These are phyloP conservation scores for Stramonita haemastoma DNA, from an alignment of 2,888 invertebrate species.

Conservation along the genomic window DNA sequence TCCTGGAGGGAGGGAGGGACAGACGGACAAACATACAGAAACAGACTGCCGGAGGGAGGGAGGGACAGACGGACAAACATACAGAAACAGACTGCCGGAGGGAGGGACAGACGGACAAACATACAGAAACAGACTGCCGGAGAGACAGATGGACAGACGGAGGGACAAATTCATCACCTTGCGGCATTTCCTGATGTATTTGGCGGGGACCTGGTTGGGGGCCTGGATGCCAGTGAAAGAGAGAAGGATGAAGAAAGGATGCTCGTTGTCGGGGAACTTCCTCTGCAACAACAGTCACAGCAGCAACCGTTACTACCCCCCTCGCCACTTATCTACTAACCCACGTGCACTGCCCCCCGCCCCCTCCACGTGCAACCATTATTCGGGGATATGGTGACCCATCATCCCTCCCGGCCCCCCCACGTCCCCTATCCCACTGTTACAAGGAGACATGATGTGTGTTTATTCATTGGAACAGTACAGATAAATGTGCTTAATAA, in stretches of 20 bases:
- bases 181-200: conserved; percentile 21
- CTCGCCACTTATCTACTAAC: not conserved
- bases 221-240: not conserved
- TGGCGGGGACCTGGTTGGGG: not conserved
- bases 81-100: not conserved
- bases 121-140: not conserved
- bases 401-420: no score
- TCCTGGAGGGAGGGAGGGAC: not conserved
- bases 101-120: not conserved
- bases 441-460: no score
- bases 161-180: not conserved
- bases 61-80: not conserved
- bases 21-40: not conserved
- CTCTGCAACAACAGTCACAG: not conserved
- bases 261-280: not conserved
- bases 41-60: not conserved
- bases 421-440: no score
- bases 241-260: conserved; percentile 8
- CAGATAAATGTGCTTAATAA: no score
- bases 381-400: no score
- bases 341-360: not conserved
- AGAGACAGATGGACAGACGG: not conserved
- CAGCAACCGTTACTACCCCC: not conserved
- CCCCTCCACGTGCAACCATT: not conserved
- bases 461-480: no score